These are phyloP conservation scores for Amphimallon solstitiale DNA, from an alignment of 2,888 invertebrate genomes.

Conservation along the genomic window DNA sequence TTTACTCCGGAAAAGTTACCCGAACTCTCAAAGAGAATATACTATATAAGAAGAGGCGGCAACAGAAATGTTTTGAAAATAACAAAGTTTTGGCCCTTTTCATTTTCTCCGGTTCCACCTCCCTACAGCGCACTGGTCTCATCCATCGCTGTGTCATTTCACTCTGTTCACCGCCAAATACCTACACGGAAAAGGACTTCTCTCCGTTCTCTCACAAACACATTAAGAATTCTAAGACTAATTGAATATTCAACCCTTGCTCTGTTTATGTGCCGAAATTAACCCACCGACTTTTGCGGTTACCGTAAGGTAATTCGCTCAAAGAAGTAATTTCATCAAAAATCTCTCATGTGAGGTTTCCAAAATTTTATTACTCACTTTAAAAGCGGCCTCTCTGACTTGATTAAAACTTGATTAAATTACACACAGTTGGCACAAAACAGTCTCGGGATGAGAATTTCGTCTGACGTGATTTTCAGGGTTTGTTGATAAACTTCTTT, in stretches of 20 bases:
- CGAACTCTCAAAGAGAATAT: conserved; percentile 5
- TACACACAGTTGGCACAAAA: conserved; percentile 27
- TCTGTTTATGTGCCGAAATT: conserved; percentile 49
- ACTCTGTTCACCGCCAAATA: conserved; percentile 3
- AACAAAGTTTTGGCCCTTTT: conserved; percentile 31
- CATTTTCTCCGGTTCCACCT: conserved; percentile 23
- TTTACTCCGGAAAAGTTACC: conserved; percentile 10
- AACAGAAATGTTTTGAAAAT: conserved; percentile 33
- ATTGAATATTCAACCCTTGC: conserved; percentile 46
- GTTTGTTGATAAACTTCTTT: conserved; percentile 20
- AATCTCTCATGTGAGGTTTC: conserved; percentile 46
- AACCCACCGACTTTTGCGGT: conserved; percentile 47
- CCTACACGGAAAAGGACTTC: conserved; percentile 6
- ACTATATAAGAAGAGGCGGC: not conserved
- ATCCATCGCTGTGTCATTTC: conserved; percentile 9
- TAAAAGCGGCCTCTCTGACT: conserved; percentile 28
- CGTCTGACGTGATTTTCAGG: conserved; percentile 8
- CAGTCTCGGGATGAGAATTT: conserved; percentile 17
- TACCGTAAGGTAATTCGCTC: conserved; percentile 43
- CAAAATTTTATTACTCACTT: conserved; percentile 41
- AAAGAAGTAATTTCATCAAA: conserved; percentile 49
- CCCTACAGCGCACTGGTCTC: too few relatives aligned
- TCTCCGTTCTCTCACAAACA: conserved; percentile 34
- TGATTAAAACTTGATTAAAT: conserved; percentile 34
- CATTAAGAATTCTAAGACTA: conserved; percentile 48